A percentile compares a stretch with the other conserved stretches of the same genome.
phyloP scores from a whole-genome alignment of 2,797 vertebrate genomes.

The Lacerta agilis region DNA sequence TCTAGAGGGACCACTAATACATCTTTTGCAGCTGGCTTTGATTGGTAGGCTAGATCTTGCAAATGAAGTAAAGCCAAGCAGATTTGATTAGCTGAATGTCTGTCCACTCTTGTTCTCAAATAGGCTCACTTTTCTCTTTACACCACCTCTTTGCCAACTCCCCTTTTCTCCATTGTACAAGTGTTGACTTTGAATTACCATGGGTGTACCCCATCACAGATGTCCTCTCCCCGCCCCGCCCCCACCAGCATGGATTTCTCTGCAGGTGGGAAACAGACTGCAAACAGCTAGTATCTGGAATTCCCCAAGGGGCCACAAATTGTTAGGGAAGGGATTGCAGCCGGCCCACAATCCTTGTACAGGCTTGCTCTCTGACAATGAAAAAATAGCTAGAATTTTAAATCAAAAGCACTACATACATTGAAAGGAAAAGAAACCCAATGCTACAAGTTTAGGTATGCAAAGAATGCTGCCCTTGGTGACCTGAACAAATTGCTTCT shows the following conservation, averaged over 20 bases:
- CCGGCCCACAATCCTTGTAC: not conserved
- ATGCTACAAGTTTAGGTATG: conserved; percentile 4
- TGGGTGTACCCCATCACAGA: not conserved
- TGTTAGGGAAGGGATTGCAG: not conserved
- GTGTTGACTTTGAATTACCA: not conserved
- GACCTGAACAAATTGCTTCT: conserved; percentile 43
- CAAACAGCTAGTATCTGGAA: not conserved
- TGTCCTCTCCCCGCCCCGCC: not conserved
- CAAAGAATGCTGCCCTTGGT: conserved; percentile 28
- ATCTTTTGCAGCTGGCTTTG: too few species aligned
- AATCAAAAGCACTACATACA: conserved; percentile 1
- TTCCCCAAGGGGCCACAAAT: not conserved
- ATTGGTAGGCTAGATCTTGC: too few species aligned
- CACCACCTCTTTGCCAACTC: not conserved
- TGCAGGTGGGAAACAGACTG: not conserved
- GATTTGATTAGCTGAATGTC: too few species aligned
- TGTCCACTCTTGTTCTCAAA: not conserved
- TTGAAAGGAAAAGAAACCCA: conserved; percentile 37
- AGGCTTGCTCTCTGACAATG: not conserved
- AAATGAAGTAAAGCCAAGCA: too few species aligned
- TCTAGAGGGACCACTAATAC: too few species aligned
- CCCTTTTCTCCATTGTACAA: not conserved
- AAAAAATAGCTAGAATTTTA: not conserved
- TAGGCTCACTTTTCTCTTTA: not conserved
- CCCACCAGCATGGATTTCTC: not conserved